Conservation (phyloP, 2,797 vertebrate species). For the Melanotaenia nigrans region DNA sequence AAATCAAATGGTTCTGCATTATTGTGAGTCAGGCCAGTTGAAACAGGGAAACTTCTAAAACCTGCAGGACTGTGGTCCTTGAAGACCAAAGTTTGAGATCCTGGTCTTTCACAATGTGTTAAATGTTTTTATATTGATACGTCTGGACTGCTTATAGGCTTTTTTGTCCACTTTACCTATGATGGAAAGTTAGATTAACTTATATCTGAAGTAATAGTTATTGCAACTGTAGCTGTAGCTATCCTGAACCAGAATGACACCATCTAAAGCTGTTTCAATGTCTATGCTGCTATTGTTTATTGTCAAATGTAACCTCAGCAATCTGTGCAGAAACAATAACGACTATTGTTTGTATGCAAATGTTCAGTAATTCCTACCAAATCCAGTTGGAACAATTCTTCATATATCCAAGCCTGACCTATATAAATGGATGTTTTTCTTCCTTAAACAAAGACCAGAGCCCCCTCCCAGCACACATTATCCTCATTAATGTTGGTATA, state of each 20-base stretch:
- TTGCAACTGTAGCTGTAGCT: constrained; percentile 13
- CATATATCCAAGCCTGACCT: constrained; percentile 59
- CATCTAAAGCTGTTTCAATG: constrained; percentile 16
- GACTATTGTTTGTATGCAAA: constrained; percentile 74
- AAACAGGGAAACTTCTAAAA: background rate
- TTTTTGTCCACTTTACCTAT: background rate
- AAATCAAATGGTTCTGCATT: too few relatives aligned
- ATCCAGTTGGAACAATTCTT: constrained; percentile 52
- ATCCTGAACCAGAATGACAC: background rate
- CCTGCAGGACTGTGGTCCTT: background rate
- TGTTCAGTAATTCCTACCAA: constrained; percentile 50
- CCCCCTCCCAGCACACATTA: constrained; percentile 29
- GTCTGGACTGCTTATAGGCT: too few relatives aligned
- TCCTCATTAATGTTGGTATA: constrained; percentile 52
- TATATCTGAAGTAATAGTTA: background rate
- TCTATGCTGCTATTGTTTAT: constrained; percentile 36
- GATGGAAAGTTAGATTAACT: background rate
- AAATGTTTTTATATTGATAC: too few relatives aligned
- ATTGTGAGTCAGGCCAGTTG: background rate
- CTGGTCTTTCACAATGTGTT: background rate
- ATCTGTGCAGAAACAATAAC: constrained; percentile 48
- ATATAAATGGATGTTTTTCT: constrained; percentile 47
- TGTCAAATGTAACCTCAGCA: constrained; percentile 41
- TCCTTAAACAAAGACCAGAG: constrained; percentile 37
- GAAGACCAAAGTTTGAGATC: background rate